phyloP scores from a whole-genome alignment of 2,113 vertebrate genomes.

The Sinosuthora webbiana region DNA sequence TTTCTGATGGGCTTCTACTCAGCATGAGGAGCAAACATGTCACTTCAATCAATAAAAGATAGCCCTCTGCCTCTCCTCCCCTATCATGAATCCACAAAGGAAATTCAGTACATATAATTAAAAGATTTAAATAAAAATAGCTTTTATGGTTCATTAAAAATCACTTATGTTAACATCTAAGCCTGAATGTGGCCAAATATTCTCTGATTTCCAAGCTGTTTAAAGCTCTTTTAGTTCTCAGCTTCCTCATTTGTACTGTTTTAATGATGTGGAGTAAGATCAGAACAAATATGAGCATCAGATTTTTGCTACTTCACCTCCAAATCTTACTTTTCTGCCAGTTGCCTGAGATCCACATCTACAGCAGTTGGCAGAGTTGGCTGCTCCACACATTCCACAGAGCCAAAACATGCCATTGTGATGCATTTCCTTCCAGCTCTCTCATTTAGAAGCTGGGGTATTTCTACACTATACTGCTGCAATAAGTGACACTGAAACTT shows the following conservation, averaged over 20 bases:
- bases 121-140: conserved; percentile 18
- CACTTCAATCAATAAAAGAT: neutral
- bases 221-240: neutral
- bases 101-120: neutral
- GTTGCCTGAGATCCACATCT: neutral
- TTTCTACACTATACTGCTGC: neutral
- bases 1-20: neutral
- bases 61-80: neutral
- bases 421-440: neutral
- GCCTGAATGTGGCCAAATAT: neutral
- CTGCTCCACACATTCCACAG: neutral
- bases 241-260: neutral
- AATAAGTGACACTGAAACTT: neutral
- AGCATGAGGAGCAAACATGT: neutral
- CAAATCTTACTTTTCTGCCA: neutral
- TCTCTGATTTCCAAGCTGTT: neutral
- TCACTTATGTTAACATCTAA: conserved; percentile 1
- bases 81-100: neutral
- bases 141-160: conserved; percentile 33
- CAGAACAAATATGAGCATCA: neutral
- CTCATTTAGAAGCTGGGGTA: neutral
- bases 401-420: neutral
- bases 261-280: neutral
- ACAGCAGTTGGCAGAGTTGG: neutral
- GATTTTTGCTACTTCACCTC: neutral